Evolutionary conservation across 2,797 vertebrate genomes (phyloP), one percentile per base, ranked within the genome.

Genomic region (Coregonus sp.): DNA sequence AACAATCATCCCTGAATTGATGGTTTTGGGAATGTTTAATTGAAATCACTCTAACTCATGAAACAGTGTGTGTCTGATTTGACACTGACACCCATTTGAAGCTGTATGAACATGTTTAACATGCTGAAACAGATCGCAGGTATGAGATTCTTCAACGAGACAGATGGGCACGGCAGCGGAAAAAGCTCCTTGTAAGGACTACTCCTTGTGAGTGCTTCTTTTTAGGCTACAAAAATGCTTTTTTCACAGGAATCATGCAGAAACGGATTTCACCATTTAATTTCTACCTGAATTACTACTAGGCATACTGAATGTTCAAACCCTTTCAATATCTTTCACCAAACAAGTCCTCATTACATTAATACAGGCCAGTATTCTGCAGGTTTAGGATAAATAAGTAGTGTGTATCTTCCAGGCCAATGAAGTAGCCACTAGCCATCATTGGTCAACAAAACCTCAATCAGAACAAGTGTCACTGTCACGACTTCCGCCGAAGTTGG

Each of bases 391-490:
- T 29, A 12, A 31, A 65, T 65, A 33, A 11, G 12, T 29, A 7
- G 70, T 51, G 25, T 29, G 11, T 68, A 16, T 37, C 15, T 3
- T 25, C 50, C 47, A 71, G 20, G 25, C 20, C 7, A 51, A 51
- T 50, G 18, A 71, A 20, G 4, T 5, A 15, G 20, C 12, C n/a
- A 4, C 16, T 56, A 18, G 33, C 56, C 56, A 61, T 61, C 5
- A 16, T 5, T 2, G 33, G 54, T 59, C 47, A 74, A 66, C 29
- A 9, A n/a, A 47, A 69, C 66, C n/a, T 72, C 72, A 72, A 73
- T 77, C 70, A 78, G 76, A 80, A 72, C 76, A 76, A 78, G 78
- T 81, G 74, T 75, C 78, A 80, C 47, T 31, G n/a, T n/a, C n/a
- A n/a, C n/a, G n/a, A n/a, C n/a, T n/a, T n/a, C n/a, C n/a, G n/a